Percentiles rank a stretch among this genome's conserved stretches.
These are phyloP conservation scores for Crocuta crocuta DNA, from an alignment of 2,113 vertebrate genomes.

Conservation along the genomic window DNA sequence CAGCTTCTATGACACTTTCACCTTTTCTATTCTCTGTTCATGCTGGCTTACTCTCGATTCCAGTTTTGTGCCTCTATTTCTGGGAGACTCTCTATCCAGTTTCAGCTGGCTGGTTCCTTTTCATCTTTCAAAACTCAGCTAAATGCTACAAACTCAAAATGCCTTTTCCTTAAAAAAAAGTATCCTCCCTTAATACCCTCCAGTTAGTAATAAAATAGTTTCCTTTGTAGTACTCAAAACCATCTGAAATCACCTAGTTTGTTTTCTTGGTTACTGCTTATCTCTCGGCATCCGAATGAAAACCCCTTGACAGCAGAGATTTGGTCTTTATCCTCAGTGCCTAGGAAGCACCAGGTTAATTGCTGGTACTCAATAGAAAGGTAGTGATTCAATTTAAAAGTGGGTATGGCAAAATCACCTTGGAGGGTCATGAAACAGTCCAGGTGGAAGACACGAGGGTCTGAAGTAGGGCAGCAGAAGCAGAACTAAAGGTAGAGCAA, in stretches of 20 bases:
- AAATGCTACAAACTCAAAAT: conserved; percentile 28
- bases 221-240: not conserved
- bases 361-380: not conserved
- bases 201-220: not conserved
- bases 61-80: not conserved
- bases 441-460: not conserved
- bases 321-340: not conserved
- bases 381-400: not conserved
- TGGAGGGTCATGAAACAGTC: not conserved
- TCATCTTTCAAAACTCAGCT: not conserved
- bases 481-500: not conserved
- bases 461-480: not conserved
- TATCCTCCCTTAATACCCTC: not conserved
- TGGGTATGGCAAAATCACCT: not conserved
- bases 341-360: not conserved
- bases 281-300: not conserved
- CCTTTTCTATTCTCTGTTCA: not conserved
- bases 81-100: not conserved
- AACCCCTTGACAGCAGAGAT: not conserved
- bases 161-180: not conserved
- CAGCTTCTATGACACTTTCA: fast-evolving
- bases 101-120: not conserved
- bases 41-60: not conserved
- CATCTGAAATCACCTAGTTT: not conserved
- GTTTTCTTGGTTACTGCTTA: not conserved